Conservation (phyloP, 2,888 invertebrate genomes). For the Cyclophora punctaria region DNA sequence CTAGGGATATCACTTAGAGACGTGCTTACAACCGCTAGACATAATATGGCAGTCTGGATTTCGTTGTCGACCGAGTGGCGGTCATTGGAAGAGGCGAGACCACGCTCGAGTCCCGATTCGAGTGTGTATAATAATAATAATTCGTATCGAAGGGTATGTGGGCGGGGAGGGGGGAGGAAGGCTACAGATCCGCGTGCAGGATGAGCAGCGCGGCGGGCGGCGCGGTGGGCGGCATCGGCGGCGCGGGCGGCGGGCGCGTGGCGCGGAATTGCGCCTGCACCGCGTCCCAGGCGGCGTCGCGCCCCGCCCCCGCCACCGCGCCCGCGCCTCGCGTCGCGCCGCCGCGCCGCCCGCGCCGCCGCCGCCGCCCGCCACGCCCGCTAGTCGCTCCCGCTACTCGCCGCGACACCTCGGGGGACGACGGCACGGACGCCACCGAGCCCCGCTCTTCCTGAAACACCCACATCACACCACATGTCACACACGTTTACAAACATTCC, state of each 20-base stretch:
- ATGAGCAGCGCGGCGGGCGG: conserved; percentile 48
- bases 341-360: conserved; percentile 9
- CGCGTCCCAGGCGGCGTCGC: conserved; percentile 52
- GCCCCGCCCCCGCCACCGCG: conserved; percentile 12
- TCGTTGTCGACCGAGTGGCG: conserved; percentile 15
- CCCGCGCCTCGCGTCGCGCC: conserved; percentile 8
- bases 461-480: no score
- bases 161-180: conserved; percentile 1
- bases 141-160: not conserved
- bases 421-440: conserved; percentile 9
- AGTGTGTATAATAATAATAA: not conserved
- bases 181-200: conserved; percentile 46
- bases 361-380: conserved; percentile 2
- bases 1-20: conserved; percentile 18
- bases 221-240: conserved; percentile 26
- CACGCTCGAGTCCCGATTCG: not conserved
- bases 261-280: conserved; percentile 56
- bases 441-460: conserved; percentile 30
- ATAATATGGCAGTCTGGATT: conserved; percentile 47
- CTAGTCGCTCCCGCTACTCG: conserved; percentile 1
- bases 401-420: conserved; percentile 8
- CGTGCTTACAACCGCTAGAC: conserved; percentile 24
- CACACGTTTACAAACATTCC: no score
- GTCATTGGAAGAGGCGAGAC: not conserved
- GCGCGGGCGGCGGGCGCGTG: conserved; percentile 19